A percentile compares a stretch with the other conserved stretches of the same genome.
Evolutionary conservation across 2,888 invertebrate species (phyloP).

Genomic region (Lysandra coridon): DNA sequence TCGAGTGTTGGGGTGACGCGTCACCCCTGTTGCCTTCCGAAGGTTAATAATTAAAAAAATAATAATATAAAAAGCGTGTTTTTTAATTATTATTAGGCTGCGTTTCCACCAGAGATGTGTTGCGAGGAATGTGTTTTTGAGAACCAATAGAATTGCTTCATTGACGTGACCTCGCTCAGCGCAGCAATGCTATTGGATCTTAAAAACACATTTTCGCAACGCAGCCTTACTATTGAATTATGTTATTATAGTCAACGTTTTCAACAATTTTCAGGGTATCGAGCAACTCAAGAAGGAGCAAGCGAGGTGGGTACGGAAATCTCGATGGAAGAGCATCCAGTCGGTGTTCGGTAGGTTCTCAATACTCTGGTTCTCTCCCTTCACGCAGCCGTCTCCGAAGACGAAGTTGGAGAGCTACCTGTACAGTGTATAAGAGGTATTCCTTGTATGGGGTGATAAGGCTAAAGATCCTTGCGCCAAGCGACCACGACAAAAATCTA

Average conservation of each 20-base stretch:
- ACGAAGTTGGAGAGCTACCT: conserved; percentile 89
- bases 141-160: too few species aligned
- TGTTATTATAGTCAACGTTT: neutral
- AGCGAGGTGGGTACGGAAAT: conserved; percentile 94
- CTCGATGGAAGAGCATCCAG: conserved; percentile 96
- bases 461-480: neutral
- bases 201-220: too few species aligned
- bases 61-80: too few species aligned
- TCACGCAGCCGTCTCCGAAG: conserved; percentile 90
- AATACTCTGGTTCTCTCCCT: conserved; percentile 96
- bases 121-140: too few species aligned
- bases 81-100: too few species aligned
- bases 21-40: too few species aligned
- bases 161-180: too few species aligned
- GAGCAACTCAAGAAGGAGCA: conserved; percentile 98
- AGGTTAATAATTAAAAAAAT: too few species aligned
- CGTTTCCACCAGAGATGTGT: too few species aligned
- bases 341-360: conserved; percentile 98
- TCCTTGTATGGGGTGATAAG: neutral
- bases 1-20: too few species aligned
- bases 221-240: too few species aligned
- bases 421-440: conserved; percentile 83
- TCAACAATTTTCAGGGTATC: conserved; percentile 86
- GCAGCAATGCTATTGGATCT: too few species aligned
- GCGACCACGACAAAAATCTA: neutral